Conservation (phyloP, 37 sponge, comb jelly and placozoan genomes). For the Aphrocallistes beatrix region DNA sequence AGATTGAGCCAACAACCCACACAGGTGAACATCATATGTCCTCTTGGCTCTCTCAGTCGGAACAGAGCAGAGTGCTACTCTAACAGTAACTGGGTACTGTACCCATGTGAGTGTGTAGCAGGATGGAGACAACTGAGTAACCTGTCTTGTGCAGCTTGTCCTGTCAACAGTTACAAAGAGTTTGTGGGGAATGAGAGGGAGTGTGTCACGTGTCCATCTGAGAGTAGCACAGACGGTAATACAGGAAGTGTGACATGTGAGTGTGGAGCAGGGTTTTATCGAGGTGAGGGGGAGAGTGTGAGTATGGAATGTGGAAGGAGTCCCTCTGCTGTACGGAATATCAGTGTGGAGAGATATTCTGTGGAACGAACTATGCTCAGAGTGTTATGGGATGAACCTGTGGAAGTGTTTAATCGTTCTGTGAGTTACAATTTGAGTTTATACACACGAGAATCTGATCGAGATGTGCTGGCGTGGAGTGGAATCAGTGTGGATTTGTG, state of each 20-base stretch:
- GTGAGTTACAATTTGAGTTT: not conserved
- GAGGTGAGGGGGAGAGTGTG: slow-evolving; percentile 11
- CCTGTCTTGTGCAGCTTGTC: not conserved
- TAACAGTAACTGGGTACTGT: not conserved
- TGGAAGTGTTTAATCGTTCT: not conserved
- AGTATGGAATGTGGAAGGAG: not conserved
- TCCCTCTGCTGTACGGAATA: not conserved
- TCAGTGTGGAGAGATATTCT: not conserved
- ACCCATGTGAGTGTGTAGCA: not conserved
- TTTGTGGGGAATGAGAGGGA: not conserved
- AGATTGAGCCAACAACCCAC: not conserved
- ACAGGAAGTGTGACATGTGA: not conserved
- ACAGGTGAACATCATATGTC: not conserved
- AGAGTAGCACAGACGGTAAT: not conserved
- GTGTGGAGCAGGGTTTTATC: not conserved
- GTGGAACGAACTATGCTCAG: not conserved
- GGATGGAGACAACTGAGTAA: not conserved
- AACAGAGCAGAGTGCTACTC: not conserved
- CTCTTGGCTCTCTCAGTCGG: not conserved
- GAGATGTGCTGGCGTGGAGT: not conserved
- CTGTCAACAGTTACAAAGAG: not conserved
- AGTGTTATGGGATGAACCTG: not conserved
- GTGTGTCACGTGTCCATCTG: not conserved
- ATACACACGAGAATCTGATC: not conserved
- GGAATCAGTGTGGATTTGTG: not conserved